These are phyloP conservation scores for Pogoniulus pusillus DNA, from an alignment of 2,797 vertebrate species.

Conservation along the genomic window DNA sequence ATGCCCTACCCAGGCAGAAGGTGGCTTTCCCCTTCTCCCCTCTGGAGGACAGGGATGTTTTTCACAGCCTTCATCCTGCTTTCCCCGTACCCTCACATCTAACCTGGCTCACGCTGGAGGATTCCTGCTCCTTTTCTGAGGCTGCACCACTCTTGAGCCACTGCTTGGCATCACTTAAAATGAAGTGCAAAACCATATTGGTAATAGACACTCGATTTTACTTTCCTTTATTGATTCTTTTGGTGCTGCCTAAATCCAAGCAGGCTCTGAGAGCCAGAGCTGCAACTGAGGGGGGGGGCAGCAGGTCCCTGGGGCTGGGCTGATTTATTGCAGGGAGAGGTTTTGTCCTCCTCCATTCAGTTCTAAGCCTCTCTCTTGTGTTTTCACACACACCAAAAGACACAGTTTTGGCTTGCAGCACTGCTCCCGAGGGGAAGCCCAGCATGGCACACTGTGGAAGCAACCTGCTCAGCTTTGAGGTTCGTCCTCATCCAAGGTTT, in stretches of 20 bases:
- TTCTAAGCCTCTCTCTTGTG: background rate
- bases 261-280: background rate
- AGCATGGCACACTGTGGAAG: background rate
- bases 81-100: background rate
- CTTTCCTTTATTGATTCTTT: background rate
- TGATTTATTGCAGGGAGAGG: background rate
- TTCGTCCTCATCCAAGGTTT: constrained; percentile 37
- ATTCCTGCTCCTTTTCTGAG: background rate
- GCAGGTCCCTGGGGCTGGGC: background rate
- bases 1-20: background rate
- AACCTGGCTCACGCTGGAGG: rapidly evolving
- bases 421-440: constrained; percentile 30
- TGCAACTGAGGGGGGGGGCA: background rate
- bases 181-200: background rate
- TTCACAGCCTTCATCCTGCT: background rate
- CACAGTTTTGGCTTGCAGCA: background rate
- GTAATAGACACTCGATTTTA: background rate
- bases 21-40: background rate
- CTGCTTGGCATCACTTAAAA: background rate
- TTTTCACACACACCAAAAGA: background rate
- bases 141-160: background rate
- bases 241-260: background rate
- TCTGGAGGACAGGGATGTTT: background rate
- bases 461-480: constrained; percentile 29
- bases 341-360: background rate